Evolutionary conservation across 30 jellyfish, hydroid and myxozoan species (phyloP).

Genomic region (Aurelia aurita complex sp. Pacific): DNA sequence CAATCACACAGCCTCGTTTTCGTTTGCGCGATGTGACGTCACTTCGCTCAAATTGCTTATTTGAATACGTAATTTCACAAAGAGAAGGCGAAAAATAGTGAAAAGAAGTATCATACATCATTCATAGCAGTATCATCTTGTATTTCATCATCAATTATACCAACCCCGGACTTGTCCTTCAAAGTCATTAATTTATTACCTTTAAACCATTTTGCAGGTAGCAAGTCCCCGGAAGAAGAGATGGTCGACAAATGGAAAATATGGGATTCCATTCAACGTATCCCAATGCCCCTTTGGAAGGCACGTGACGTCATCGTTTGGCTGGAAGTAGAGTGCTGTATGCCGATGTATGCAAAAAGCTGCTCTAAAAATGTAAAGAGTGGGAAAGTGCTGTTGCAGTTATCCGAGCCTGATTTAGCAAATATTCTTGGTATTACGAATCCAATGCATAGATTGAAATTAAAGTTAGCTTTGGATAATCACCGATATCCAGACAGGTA

Average conservation of each 20-base stretch:
- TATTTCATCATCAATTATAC: no score
- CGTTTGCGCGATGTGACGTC: no score
- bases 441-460: conserved; percentile 64
- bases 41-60: no score
- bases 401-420: conserved; percentile 59
- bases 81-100: no score
- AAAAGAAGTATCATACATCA: no score
- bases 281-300: conserved; percentile 85
- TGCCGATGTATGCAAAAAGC: conserved; percentile 69
- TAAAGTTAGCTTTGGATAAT: conserved; percentile 70
- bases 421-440: conserved; percentile 60
- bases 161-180: no score
- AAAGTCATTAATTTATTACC: no score
- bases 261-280: conserved; percentile 80
- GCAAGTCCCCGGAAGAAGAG: conserved; percentile 57
- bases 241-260: conserved; percentile 64
- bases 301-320: conserved; percentile 81
- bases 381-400: conserved; percentile 67
- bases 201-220: not conserved
- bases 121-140: no score
- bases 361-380: conserved; percentile 66
- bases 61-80: no score
- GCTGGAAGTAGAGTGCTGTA: conserved; percentile 84
- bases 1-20: no score
- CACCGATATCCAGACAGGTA: conserved; percentile 77